Percentiles rank a stretch among this genome's conserved stretches.
These are phyloP conservation scores for Drosophila aff. DNA, from an alignment of 1,140 invertebrate species.

Conservation along the genomic window DNA sequence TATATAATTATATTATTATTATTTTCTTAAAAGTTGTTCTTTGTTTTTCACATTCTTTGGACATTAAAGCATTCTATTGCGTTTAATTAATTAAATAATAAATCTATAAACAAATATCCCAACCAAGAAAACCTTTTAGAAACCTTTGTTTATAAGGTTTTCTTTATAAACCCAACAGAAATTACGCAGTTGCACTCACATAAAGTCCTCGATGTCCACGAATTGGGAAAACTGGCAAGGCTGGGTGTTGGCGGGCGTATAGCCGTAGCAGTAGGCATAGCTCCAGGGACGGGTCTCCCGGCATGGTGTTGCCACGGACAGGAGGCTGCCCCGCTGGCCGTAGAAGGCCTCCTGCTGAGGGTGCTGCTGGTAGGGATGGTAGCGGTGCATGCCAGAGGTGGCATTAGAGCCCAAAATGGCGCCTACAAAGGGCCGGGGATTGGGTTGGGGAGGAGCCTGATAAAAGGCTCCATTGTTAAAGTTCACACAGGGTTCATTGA, in stretches of 20 bases:
- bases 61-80: neutral
- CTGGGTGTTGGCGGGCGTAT: constrained; percentile 83
- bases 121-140: neutral
- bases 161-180: neutral
- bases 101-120: neutral
- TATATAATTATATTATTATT: neutral
- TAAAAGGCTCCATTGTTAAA: constrained; percentile 63
- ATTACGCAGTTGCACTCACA: constrained; percentile 86
- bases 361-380: constrained; percentile 64
- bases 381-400: constrained; percentile 28
- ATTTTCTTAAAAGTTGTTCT: neutral
- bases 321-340: constrained; percentile 21
- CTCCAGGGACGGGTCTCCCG: constrained; percentile 86
- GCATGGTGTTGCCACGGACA: constrained; percentile 85
- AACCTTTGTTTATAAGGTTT: neutral
- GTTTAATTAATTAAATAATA: neutral
- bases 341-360: constrained; percentile 34
- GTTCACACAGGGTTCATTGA: constrained; percentile 69
- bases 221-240: constrained; percentile 88
- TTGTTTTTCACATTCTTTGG: neutral
- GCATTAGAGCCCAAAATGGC: constrained; percentile 33
- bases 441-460: constrained; percentile 1
- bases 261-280: constrained; percentile 88
- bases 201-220: constrained; percentile 89
- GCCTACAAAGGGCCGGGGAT: constrained; percentile 24